Percentiles rank a stretch among this genome's conserved stretches.
phyloP scores from a whole-genome alignment of 2,113 vertebrate species.

The Trachemys scripta region DNA sequence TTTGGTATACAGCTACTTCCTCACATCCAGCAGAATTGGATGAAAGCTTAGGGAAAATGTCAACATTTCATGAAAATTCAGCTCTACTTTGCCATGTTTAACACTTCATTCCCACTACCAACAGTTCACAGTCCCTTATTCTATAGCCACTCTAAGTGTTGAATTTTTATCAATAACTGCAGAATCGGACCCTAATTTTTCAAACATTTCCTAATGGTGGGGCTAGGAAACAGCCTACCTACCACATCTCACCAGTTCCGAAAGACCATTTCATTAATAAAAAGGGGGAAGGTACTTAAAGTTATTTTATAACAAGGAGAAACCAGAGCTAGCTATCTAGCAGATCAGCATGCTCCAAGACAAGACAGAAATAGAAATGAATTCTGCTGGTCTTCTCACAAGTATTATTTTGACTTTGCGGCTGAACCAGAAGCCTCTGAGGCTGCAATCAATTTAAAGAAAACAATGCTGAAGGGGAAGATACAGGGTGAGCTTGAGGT shows the following conservation, averaged over 20 bases:
- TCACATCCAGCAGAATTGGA: not conserved
- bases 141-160: not conserved
- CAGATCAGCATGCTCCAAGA: not conserved
- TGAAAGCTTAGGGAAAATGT: not conserved
- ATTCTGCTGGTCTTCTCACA: not conserved
- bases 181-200: no score
- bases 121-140: not conserved
- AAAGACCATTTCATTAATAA: not conserved
- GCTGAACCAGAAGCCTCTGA: not conserved
- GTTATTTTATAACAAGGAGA: not conserved
- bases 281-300: not conserved
- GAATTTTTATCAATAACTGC: not conserved
- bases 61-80: not conserved
- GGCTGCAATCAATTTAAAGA: not conserved
- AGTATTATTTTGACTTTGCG: not conserved
- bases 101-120: not conserved
- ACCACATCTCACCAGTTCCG: not conserved
- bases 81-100: not conserved
- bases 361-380: not conserved
- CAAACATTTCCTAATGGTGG: not conserved
- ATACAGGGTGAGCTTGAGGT: fast-evolving
- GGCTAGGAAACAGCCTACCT: not conserved
- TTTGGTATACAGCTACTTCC: not conserved
- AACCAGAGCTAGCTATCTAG: not conserved
- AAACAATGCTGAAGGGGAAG: not conserved